Base-by-base conservation (phyloP, 2,888 invertebrate species). In the Eretmocerus hayati region DNA sequence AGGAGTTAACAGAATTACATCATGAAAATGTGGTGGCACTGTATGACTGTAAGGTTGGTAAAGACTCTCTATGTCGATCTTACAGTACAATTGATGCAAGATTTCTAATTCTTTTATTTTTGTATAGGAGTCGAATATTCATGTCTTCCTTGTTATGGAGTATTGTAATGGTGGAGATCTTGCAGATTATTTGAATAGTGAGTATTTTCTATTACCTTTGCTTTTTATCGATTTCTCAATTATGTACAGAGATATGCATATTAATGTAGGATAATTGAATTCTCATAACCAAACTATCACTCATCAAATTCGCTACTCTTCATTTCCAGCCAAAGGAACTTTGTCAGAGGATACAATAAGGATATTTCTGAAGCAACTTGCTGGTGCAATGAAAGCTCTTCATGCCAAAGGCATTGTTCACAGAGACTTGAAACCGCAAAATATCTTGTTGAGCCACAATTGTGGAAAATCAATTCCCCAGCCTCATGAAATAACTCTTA, bases 121-220 rank as follows among this genome's bases (percentile, higher is more conserved):
- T 51, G 71, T 73, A 46, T 66, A 83, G 81, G 96, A 99, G 77
- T 91, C 94, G 51, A 80, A 87, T 56, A 86, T 88, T 62, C 88
- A 94, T 76, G 96, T 99, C 59, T 95, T 87, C 77, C 84, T 99
- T 64, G 94, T 99, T 63, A 99, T 99, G 95, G 97, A 99, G 88
- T 97, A 92, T 75, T 99, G 99, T 77, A 99, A 99, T 80, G 96
- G 96, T 41, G 97, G 99, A 19, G 99, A 99, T 75, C 77, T 99
- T 72, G 95, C 96, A 18, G 99, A 99, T 77, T 99, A 97, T 76
- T 80, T 99, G 58, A 84, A 84, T 69, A 84, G 83, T 83, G 71
- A 69, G 71, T 63, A 33, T 13, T 13, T 20, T 11, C 8, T 8
- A 22, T 16, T 23, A 26, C n/a, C 30, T 31, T 4, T 30, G 19